These are phyloP conservation scores for Synodontis membranacea DNA, from an alignment of 2,113 vertebrate genomes.

Conservation along the genomic window DNA sequence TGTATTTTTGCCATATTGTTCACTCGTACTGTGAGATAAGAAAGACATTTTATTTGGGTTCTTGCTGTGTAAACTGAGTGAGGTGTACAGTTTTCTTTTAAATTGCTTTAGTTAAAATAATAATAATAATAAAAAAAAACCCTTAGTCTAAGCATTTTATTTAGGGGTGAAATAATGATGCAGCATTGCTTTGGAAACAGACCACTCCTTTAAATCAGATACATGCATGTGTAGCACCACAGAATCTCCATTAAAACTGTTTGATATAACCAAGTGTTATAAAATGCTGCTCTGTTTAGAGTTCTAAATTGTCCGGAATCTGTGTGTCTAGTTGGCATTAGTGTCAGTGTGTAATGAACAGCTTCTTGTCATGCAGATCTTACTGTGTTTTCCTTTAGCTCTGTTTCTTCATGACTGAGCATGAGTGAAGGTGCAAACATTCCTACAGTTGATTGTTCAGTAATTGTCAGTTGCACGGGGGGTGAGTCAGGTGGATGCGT, in stretches of 20 bases:
- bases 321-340: neutral
- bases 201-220: neutral
- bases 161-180: neutral
- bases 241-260: neutral
- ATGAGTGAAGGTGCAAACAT: constrained; percentile 52
- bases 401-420: constrained; percentile 34
- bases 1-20: neutral
- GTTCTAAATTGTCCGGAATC: neutral
- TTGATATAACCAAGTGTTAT: neutral
- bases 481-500: constrained; percentile 31
- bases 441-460: constrained; percentile 55
- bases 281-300: neutral
- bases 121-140: neutral
- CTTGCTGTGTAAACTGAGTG: neutral
- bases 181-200: neutral
- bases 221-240: neutral
- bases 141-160: neutral
- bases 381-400: constrained; percentile 38
- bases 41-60: too few relatives aligned
- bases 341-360: neutral
- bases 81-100: neutral
- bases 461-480: constrained; percentile 50
- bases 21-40: neutral
- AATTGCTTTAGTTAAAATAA: neutral
- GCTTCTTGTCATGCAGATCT: constrained; percentile 32